phyloP scores from a whole-genome alignment of 1,140 invertebrate genomes.

The Aradophagus sp. region DNA sequence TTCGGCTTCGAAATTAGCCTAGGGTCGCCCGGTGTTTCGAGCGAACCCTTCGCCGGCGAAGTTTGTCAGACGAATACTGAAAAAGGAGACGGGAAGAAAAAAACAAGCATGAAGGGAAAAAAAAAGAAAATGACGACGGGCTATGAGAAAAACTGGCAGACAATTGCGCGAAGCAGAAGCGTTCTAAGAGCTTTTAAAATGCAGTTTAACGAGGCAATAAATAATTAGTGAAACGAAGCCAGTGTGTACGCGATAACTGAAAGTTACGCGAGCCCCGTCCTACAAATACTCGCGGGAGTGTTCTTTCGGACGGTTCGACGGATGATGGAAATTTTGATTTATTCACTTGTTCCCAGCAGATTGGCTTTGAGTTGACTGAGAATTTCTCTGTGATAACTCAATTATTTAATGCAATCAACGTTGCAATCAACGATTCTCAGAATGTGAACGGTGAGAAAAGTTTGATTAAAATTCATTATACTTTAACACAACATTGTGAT shows the following conservation, averaged over 20 bases:
- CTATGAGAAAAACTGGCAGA: background rate
- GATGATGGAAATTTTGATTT: conserved; percentile 41
- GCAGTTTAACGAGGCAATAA: conserved; percentile 56
- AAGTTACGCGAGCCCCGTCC: conserved; percentile 42
- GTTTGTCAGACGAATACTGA: conserved; percentile 31
- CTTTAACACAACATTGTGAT: no score
- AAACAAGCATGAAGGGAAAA: background rate
- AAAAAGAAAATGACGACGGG: background rate
- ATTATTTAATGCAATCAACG: no score
- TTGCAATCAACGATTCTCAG: no score
- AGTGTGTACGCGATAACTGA: conserved; percentile 52
- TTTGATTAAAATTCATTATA: no score
- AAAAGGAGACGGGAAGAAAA: background rate
- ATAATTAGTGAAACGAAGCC: conserved; percentile 56
- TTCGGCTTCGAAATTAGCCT: no score
- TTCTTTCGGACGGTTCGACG: conserved; percentile 37
- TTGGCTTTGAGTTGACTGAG: conserved; percentile 16
- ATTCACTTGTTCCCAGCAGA: conserved; percentile 31
- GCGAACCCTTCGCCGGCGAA: conserved; percentile 40
- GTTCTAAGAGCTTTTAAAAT: conserved; percentile 54
- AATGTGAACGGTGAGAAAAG: no score
- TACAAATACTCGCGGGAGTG: conserved; percentile 51
- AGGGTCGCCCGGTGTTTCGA: no score
- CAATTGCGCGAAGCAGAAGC: conserved; percentile 51
- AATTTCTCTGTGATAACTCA: conserved; percentile 46